A percentile compares a stretch with the other conserved stretches of the same genome.
phyloP scores from a whole-genome alignment of 2,888 invertebrate genomes.

The Epiblema foenella region DNA sequence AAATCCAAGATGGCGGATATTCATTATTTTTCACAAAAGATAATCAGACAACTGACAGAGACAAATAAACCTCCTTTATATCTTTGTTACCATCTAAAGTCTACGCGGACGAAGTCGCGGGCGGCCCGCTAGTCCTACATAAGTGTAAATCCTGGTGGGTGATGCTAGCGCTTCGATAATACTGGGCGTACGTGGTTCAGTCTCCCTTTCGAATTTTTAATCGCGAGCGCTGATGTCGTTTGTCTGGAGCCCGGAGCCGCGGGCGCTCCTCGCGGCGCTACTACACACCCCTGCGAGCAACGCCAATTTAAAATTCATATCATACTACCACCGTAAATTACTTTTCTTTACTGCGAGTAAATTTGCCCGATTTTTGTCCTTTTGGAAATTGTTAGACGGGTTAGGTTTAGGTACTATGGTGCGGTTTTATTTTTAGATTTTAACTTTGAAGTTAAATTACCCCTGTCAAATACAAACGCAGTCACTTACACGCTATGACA shows the following conservation, averaged over 20 bases:
- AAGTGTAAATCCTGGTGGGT: conserved; percentile 26
- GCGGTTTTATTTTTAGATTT: not conserved
- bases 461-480: too few relatives aligned
- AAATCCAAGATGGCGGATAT: too few relatives aligned
- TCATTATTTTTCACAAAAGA: too few relatives aligned
- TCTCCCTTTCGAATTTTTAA: conserved; percentile 67
- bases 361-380: conserved; percentile 30
- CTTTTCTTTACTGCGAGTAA: conserved; percentile 53
- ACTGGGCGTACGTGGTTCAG: conserved; percentile 49
- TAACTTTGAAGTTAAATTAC: not conserved
- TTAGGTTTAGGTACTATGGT: not conserved
- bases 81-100: too few relatives aligned
- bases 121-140: too few relatives aligned
- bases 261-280: conserved; percentile 41
- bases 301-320: conserved; percentile 68
- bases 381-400: conserved; percentile 5
- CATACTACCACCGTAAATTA: conserved; percentile 59
- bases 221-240: conserved; percentile 62
- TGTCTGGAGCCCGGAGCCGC: conserved; percentile 50
- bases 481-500: too few relatives aligned
- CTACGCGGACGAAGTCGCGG: too few relatives aligned
- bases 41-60: too few relatives aligned
- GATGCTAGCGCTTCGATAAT: conserved; percentile 54
- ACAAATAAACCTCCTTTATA: too few relatives aligned
- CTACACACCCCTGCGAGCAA: conserved; percentile 49